These are phyloP conservation scores for Varanus salvator DNA, from an alignment of 2,113 vertebrate species.

Conservation along the genomic window DNA sequence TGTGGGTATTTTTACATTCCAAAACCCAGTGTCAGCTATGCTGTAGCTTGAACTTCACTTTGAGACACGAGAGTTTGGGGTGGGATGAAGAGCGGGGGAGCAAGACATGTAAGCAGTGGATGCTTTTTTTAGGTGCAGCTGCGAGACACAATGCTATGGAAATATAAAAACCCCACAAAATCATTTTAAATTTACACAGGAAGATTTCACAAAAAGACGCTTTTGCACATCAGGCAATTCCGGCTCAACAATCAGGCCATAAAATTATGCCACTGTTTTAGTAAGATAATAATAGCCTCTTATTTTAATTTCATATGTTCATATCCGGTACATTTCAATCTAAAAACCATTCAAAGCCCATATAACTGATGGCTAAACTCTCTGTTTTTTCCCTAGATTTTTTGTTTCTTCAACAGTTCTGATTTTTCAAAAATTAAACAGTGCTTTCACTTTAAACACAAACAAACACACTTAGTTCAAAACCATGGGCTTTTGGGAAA, in stretches of 20 bases:
- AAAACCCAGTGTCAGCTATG: not conserved
- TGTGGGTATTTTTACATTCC: not conserved
- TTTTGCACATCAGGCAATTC: not conserved
- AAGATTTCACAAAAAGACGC: not conserved
- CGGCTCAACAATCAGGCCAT: not conserved
- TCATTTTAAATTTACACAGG: not conserved
- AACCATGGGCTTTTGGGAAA: not conserved
- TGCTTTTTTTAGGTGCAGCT: not conserved
- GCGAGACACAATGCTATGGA: too few species aligned
- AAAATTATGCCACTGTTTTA: not conserved
- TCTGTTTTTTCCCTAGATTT: not conserved
- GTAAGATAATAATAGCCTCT: not conserved
- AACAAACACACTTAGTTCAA: not conserved
- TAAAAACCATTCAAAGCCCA: not conserved
- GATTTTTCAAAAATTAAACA: not conserved
- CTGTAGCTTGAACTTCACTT: fast-evolving
- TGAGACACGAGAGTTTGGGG: not conserved
- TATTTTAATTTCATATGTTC: not conserved
- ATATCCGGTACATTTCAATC: not conserved
- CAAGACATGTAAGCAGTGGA: not conserved
- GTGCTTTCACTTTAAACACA: not conserved
- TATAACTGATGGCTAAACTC: not conserved
- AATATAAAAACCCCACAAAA: not conserved
- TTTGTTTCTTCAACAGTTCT: not conserved
- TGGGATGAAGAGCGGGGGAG: not conserved